Evolutionary conservation across 2,113 vertebrate species (phyloP), one percentile per base, ranked within the genome.

Genomic region (Diadophis punctatus): DNA sequence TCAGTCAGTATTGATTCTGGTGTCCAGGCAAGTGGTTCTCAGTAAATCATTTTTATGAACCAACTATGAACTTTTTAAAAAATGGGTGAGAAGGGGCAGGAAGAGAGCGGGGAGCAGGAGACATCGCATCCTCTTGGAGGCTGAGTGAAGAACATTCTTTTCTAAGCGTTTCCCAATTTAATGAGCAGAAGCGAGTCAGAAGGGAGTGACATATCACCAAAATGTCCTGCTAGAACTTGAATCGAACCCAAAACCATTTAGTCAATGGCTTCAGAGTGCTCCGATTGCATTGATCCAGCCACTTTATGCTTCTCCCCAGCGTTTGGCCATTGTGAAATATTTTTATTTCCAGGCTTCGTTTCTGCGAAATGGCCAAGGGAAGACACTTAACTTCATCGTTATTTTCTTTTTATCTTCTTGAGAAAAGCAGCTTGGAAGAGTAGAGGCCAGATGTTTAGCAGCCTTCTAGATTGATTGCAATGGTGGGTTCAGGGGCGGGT

Each of bases 111-210:
- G 14, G 14, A 74, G 14, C n/a, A 16, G n/a, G 63, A 30, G 55
- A 58, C 25, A 4, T 30, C 52, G 3, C 27, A 11, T 55, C 39
- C 39, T 85, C 51, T 34, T 39, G 4, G 8, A 10, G 63, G 49
- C 39, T 34, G 43, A 49, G 49, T 34, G 91, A 89, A 23, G 39
- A 89, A 84, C 52, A n/a, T 46, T 34, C 39, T 58, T 3, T 12
- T 25, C 52, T 49, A 89, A 89, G 87, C 89, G 89, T 85, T 58
- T 56, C 53, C 91, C 91, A 89, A 85, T 89, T 89, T 85, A 89
- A 89, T 23, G 43, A 8, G 51, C 80, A 84, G 43, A 49, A 46
- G 63, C 0, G 49, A 89, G 87, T 89, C 87, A 53, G 63, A 8
- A 89, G 63, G 9, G 8, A 30, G 87, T 55, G 60, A 92, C 39